Base-by-base conservation (phyloP, 1,140 invertebrate genomes). In the Chelonus insularis region DNA sequence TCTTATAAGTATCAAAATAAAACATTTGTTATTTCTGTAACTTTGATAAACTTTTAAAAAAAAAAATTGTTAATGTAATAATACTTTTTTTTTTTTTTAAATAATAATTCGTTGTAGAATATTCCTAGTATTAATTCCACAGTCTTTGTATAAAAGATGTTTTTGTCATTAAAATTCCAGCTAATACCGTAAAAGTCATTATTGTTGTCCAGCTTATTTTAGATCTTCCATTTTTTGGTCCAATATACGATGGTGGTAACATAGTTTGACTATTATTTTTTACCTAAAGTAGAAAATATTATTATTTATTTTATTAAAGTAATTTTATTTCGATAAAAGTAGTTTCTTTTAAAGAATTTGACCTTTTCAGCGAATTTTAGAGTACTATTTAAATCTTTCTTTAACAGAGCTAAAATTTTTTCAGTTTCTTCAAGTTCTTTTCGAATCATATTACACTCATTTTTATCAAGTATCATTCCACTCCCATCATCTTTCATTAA, bases 201-300 rank as follows among this genome's bases (percentile, higher is more conserved):
- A 69, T 62, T 41, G 74, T 60, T 50, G 67, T 64, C 74, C 73
- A 79, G 21, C 63, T 68, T 4, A n/a, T 48, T n/a, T 60, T 61
- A 41, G 16, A 36, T 48, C 71, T 55, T 6, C 25, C 34, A 1
- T 55, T 69, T 9, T 73, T 70, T 18, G 71, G 60, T 1, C 48
- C 54, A 43, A 78, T 78, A 51, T 68, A 76, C 3, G 58, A 68
- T 11, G 76, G 63, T 41, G 76, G 76, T 36, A 62, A 36, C 43
- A 55, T 64, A 20, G 71, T 54, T 25, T 59, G 37, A 62, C 69
- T 70, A 50, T 75, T 41, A 12, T 52, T 64, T 20, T 72, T 60
- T 21, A 77, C 65, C 76, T 78, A 25, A 1, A 59, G 64, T 57
- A 63, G 54, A 57, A 32, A 16, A 12, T 57, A 36, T 54, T 59